Conservation (phyloP, 1,140 invertebrate species). For the Coenobita brevimanus region DNA sequence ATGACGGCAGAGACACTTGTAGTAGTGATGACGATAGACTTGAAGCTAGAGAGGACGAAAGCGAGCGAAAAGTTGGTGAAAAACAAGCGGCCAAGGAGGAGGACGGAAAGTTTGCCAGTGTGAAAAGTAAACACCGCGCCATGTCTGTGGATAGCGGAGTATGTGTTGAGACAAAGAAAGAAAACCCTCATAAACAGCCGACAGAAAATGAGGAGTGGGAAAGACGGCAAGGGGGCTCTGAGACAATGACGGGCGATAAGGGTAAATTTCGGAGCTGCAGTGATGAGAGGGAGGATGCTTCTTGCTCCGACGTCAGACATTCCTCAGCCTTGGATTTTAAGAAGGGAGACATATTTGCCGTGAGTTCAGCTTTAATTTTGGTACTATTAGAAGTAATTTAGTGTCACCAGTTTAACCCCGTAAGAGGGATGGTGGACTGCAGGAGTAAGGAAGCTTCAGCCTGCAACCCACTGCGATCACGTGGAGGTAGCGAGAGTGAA, state of each 20-base stretch:
- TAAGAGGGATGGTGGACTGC: too few species aligned
- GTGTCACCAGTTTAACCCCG: too few species aligned
- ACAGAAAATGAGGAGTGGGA: conserved; percentile 43
- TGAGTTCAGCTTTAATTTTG: background rate
- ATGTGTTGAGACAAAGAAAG: conserved; percentile 36
- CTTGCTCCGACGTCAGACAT: background rate
- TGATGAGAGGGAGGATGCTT: background rate
- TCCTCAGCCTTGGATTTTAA: conserved; percentile 31
- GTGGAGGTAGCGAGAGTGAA: too few species aligned
- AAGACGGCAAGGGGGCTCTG: background rate
- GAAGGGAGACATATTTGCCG: conserved; percentile 49
- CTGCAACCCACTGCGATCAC: too few species aligned
- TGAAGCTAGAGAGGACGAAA: background rate
- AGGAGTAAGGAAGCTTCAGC: too few species aligned
- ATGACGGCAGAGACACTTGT: conserved; percentile 3
- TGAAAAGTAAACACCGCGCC: conserved; percentile 42
- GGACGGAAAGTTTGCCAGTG: background rate
- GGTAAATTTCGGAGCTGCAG: conserved; percentile 6
- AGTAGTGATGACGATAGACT: conserved; percentile 43
- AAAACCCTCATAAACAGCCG: conserved; percentile 15
- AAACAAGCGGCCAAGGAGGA: background rate
- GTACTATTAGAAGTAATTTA: too few species aligned
- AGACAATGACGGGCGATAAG: background rate
- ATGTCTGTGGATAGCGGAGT: conserved; percentile 49
- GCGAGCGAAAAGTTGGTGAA: background rate